These are phyloP conservation scores for Epinephelus malabaricus DNA, from an alignment of 2,797 vertebrate species.

Conservation along the genomic window DNA sequence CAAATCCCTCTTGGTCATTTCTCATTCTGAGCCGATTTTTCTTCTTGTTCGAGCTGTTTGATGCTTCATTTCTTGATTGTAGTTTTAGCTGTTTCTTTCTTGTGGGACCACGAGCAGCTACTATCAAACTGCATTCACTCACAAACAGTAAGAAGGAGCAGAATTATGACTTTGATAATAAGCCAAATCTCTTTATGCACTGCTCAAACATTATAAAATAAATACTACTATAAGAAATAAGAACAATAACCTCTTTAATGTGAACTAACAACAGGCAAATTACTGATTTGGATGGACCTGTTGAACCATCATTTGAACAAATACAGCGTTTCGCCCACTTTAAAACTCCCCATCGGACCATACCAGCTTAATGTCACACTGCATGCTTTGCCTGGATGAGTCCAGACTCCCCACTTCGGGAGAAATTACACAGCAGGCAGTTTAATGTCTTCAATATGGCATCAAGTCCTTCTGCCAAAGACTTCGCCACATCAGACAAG, in stretches of 20 bases:
- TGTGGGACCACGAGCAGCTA: not conserved
- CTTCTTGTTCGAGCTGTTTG: not conserved
- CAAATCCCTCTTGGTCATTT: conserved; percentile 37
- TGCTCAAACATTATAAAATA: not conserved
- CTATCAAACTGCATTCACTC: not conserved
- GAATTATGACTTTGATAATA: not conserved
- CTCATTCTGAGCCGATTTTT: conserved; percentile 11
- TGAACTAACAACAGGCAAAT: not conserved
- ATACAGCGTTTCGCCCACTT: not conserved
- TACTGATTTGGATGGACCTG: not conserved
- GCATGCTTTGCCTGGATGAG: conserved; percentile 2
- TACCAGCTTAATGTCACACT: conserved; percentile 16
- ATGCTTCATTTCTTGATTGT: not conserved
- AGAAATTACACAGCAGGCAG: conserved; percentile 39
- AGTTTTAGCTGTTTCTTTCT: not conserved
- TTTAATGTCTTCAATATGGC: conserved; percentile 60
- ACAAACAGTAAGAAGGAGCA: not conserved
- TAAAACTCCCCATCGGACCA: not conserved
- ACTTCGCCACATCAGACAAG: conserved; percentile 38
- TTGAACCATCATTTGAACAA: not conserved
- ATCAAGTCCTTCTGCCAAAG: conserved; percentile 45
- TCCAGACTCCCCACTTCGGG: conserved; percentile 33
- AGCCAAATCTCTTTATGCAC: not conserved
- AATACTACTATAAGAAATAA: not conserved
- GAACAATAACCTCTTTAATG: not conserved